Evolutionary conservation across 2,113 vertebrate genomes (phyloP).

Genomic region (Strigops habroptila): DNA sequence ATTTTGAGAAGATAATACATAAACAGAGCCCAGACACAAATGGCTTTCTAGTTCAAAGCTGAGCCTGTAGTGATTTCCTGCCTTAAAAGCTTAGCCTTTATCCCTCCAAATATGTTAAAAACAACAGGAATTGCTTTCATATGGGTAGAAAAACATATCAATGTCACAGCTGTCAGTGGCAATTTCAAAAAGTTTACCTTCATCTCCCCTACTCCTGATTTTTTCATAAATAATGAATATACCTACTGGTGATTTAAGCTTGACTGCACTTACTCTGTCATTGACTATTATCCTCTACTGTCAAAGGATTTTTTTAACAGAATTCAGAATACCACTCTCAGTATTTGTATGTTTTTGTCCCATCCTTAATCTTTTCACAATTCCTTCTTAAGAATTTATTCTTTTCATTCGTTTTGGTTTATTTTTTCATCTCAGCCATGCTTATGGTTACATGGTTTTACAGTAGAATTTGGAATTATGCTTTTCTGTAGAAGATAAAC

Average conservation of each 20-base stretch:
- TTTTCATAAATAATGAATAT: background rate
- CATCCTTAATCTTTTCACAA: background rate
- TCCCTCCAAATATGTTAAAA: background rate
- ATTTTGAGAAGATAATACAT: background rate
- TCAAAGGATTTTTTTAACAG: background rate
- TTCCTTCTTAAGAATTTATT: background rate
- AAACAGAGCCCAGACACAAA: background rate
- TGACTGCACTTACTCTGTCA: background rate
- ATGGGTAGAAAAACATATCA: background rate
- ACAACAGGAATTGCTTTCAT: background rate
- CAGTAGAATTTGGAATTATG: background rate
- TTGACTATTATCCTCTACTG: background rate
- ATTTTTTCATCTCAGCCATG: background rate
- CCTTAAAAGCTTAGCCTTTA: background rate
- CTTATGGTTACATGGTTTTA: background rate
- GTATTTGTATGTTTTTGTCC: background rate
- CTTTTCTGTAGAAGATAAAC: background rate
- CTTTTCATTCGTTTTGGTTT: background rate
- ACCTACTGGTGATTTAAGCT: background rate
- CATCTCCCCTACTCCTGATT: background rate
- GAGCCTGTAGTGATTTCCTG: background rate
- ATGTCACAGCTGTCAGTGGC: background rate
- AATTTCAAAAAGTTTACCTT: background rate
- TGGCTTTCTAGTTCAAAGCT: background rate
- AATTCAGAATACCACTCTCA: background rate